These are phyloP conservation scores for Toxonevra muliebris DNA, from an alignment of 2,888 invertebrate species.

Conservation along the genomic window DNA sequence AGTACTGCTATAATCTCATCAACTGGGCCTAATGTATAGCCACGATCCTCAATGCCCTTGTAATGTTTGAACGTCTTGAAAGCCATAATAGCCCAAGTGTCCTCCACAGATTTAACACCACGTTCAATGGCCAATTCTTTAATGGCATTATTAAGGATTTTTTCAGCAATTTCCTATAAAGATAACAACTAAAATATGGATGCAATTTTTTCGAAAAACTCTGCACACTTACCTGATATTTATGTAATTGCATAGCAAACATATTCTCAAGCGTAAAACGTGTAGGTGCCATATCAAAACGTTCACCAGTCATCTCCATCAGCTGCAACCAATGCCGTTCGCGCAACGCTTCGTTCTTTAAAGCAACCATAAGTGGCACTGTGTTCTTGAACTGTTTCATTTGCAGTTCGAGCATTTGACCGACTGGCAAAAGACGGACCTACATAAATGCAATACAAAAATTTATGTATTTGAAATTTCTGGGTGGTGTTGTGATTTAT, in stretches of 20 bases:
- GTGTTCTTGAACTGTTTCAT: constrained; percentile 90
- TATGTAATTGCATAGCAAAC: constrained; percentile 91
- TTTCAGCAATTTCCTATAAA: constrained; percentile 75
- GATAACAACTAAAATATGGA: not conserved
- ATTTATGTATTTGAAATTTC: too few relatives aligned
- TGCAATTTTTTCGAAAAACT: too few relatives aligned
- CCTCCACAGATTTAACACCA: constrained; percentile 83
- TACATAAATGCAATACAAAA: constrained; percentile 36
- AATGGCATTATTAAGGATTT: constrained; percentile 87
- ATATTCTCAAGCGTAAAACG: constrained; percentile 92
- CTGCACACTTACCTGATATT: constrained; percentile 71
- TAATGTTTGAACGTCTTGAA: constrained; percentile 75
- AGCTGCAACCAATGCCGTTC: constrained; percentile 90
- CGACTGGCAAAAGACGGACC: constrained; percentile 69
- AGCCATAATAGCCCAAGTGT: constrained; percentile 74
- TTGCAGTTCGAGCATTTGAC: constrained; percentile 76
- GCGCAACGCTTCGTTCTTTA: constrained; percentile 90
- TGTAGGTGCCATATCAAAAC: constrained; percentile 88
- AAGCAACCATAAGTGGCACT: constrained; percentile 87
- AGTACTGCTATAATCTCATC: constrained; percentile 84
- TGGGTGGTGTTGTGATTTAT: too few relatives aligned
- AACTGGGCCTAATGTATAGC: constrained; percentile 77
- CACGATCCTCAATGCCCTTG: constrained; percentile 81
- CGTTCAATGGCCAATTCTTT: constrained; percentile 93
- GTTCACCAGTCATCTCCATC: constrained; percentile 83